Evolutionary conservation across 2,797 vertebrate species (phyloP).

Genomic region (Catharus ustulatus): DNA sequence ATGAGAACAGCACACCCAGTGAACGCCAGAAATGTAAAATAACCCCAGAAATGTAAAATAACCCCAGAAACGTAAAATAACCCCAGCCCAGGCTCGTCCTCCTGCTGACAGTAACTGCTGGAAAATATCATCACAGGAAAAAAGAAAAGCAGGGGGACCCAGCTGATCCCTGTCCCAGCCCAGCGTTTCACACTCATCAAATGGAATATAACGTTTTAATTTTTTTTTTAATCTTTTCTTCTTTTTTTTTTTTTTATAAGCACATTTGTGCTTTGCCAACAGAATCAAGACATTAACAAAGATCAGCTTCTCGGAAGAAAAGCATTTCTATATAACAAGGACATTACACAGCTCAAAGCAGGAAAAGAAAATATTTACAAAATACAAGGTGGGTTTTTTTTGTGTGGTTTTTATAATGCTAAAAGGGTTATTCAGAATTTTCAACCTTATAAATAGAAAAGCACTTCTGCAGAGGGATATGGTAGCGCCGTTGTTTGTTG

Average conservation of each 20-base stretch:
- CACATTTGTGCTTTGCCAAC: conserved; percentile 84
- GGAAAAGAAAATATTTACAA: conserved; percentile 90
- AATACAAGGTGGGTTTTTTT: conserved; percentile 77
- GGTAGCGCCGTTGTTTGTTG: conserved; percentile 66
- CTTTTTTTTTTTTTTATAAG: conserved; percentile 79
- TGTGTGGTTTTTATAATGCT: conserved; percentile 83
- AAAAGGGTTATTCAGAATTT: conserved; percentile 88
- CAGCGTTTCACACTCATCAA: neutral
- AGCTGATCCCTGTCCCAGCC: neutral
- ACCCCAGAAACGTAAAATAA: accelerated
- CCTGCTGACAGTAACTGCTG: neutral
- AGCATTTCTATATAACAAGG: conserved; percentile 87
- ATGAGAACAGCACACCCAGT: accelerated
- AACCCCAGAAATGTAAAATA: accelerated
- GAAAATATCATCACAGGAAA: neutral
- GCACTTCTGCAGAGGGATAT: conserved; percentile 81
- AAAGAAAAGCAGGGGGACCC: neutral
- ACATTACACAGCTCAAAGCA: conserved; percentile 87
- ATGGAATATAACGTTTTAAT: conserved; percentile 45
- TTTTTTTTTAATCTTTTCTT: conserved; percentile 78
- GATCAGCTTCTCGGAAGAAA: conserved; percentile 87
- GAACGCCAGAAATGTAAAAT: accelerated
- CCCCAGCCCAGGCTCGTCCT: neutral
- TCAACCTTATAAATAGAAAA: conserved; percentile 85
- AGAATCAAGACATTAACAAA: conserved; percentile 87